A percentile compares a stretch with the other conserved stretches of the same genome.
Conservation (phyloP, 2,113 vertebrate genomes). For the Psittacus erithacus region DNA sequence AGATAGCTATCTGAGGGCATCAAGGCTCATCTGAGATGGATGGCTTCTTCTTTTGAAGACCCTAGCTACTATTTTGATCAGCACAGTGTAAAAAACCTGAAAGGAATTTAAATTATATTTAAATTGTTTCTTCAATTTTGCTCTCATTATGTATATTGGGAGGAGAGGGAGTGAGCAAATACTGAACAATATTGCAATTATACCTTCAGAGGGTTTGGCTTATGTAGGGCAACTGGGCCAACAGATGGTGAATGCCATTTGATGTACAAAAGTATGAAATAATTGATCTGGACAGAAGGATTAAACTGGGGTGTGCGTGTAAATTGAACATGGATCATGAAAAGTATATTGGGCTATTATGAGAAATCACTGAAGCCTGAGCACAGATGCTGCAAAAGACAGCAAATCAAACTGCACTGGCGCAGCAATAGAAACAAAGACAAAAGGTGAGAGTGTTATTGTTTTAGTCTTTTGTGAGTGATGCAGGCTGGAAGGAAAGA, state of each 20-base stretch:
- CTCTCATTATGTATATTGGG: not conserved
- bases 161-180: constrained; percentile 3
- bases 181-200: constrained; percentile 54
- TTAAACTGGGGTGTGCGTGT: not conserved
- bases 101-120: constrained; percentile 49
- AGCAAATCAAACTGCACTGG: constrained; percentile 1
- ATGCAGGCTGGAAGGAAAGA: not conserved
- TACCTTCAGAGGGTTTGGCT: constrained; percentile 27
- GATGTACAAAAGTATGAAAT: constrained; percentile 42
- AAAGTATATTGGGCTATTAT: constrained; percentile 23
- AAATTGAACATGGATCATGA: constrained; percentile 27
- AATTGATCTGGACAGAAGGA: constrained; percentile 49
- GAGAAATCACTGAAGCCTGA: constrained; percentile 40
- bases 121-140: constrained; percentile 34
- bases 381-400: constrained; percentile 38
- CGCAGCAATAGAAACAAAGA: constrained; percentile 9
- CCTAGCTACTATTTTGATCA: constrained; percentile 42
- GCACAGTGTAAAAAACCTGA: constrained; percentile 20
- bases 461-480: not conserved
- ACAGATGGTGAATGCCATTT: constrained; percentile 51
- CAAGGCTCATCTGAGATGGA: constrained; percentile 18
- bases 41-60: constrained; percentile 13
- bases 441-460: not conserved
- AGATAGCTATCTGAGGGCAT: constrained; percentile 16
- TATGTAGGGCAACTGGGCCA: constrained; percentile 46